phyloP scores from a whole-genome alignment of 2,113 vertebrate genomes.

The Indri indri region DNA sequence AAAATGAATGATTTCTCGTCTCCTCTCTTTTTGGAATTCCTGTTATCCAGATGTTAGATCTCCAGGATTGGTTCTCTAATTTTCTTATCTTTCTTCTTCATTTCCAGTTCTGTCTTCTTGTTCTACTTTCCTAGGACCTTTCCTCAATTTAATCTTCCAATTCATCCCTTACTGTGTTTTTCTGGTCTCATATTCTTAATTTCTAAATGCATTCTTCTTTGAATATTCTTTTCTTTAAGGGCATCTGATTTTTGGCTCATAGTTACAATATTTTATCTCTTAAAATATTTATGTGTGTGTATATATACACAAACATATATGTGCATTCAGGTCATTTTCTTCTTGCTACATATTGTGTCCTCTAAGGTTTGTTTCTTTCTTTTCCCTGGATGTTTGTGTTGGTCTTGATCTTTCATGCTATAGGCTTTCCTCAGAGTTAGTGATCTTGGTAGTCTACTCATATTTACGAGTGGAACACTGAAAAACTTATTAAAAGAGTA shows the following conservation, averaged over 20 bases:
- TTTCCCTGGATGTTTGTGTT: background rate
- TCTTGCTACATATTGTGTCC: background rate
- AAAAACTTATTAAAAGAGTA: background rate
- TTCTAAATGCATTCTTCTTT: background rate
- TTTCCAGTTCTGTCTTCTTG: slow-evolving; percentile 32
- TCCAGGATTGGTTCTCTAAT: slow-evolving; percentile 4
- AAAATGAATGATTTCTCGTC: slow-evolving; percentile 11
- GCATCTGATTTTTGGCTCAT: background rate
- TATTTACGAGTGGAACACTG: background rate
- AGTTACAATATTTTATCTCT: background rate
- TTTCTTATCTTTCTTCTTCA: slow-evolving; percentile 4
- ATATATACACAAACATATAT: background rate
- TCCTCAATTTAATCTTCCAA: slow-evolving; percentile 1
- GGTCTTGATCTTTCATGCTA: background rate
- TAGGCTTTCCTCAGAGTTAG: background rate
- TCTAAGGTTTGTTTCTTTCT: background rate
- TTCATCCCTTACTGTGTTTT: slow-evolving; percentile 3
- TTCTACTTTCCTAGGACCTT: background rate
- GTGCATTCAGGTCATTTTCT: background rate
- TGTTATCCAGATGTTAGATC: background rate
- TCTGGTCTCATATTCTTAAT: slow-evolving; percentile 9
- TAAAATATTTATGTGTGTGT: background rate
- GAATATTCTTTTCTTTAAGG: background rate
- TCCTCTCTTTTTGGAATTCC: slow-evolving; percentile 18
- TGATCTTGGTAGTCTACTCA: background rate